A percentile compares a stretch with the other conserved stretches of the same genome.
These are phyloP conservation scores for Urocynchramus pylzowi DNA, from an alignment of 2,113 vertebrate species.

Conservation along the genomic window DNA sequence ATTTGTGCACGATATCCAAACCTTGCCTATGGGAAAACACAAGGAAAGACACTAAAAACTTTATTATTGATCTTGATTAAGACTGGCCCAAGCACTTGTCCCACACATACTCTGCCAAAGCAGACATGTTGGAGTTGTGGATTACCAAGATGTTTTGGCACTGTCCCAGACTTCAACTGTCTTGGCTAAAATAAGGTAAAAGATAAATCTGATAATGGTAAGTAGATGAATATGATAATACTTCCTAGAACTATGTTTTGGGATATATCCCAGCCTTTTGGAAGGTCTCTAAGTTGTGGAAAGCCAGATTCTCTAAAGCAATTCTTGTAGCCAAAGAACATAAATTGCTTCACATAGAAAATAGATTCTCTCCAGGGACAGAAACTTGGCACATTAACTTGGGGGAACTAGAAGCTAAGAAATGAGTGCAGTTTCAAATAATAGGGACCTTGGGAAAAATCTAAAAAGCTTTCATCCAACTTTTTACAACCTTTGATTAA, in stretches of 20 bases:
- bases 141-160: background rate
- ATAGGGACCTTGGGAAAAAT: background rate
- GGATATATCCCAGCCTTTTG: background rate
- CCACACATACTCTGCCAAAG: background rate
- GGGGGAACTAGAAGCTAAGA: constrained; percentile 2
- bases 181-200: background rate
- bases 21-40: background rate
- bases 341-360: constrained; percentile 29
- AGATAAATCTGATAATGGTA: constrained; percentile 5
- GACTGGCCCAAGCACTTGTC: background rate
- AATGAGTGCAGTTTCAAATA: background rate
- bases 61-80: background rate
- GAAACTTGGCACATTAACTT: constrained; percentile 8
- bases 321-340: background rate
- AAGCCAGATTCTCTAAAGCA: background rate
- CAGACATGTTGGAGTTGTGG: background rate
- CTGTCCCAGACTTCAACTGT: background rate
- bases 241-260: constrained; percentile 15
- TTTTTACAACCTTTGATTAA: constrained; percentile 21
- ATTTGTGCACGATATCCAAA: background rate
- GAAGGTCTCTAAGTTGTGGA: background rate
- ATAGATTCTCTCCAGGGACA: background rate
- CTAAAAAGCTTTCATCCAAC: constrained; percentile 1
- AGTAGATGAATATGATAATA: background rate
- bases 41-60: background rate